Evolutionary conservation across 2,888 invertebrate species (phyloP).

Genomic region (Aporophyla lueneburgensis): DNA sequence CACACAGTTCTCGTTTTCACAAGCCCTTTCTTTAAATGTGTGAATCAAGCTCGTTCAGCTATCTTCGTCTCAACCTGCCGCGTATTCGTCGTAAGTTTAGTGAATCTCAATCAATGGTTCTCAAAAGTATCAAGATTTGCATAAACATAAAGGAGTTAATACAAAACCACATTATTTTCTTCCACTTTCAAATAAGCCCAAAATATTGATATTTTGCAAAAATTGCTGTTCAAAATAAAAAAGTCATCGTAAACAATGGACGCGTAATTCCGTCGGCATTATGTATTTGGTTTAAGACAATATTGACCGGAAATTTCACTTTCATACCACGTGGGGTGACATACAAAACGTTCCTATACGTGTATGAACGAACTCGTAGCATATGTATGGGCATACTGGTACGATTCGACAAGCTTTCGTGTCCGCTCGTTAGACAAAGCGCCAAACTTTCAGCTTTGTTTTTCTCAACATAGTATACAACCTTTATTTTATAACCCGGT

Average conservation of each 20-base stretch:
- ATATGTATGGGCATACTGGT: conserved; percentile 37
- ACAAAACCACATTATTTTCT: conserved; percentile 20
- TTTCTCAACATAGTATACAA: conserved; percentile 17
- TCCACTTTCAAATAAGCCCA: conserved; percentile 22
- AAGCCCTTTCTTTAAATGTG: too few relatives aligned
- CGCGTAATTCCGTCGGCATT: conserved; percentile 66
- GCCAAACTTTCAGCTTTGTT: conserved; percentile 62
- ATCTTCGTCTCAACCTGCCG: too few relatives aligned
- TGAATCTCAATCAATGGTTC: background rate
- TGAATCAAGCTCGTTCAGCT: too few relatives aligned
- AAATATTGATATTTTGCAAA: conserved; percentile 39
- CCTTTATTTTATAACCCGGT: background rate
- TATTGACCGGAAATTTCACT: conserved; percentile 87
- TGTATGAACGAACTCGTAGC: conserved; percentile 13
- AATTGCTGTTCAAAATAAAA: conserved; percentile 38
- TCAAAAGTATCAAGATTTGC: background rate
- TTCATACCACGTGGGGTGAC: conserved; percentile 71
- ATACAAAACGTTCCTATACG: conserved; percentile 29
- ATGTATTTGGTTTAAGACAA: conserved; percentile 77
- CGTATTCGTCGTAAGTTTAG: background rate
- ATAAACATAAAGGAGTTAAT: conserved; percentile 5
- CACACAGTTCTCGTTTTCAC: too few relatives aligned
- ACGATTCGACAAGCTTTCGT: conserved; percentile 80
- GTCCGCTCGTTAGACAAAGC: conserved; percentile 46
- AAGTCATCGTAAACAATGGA: conserved; percentile 59